Evolutionary conservation across 2,113 vertebrate species (phyloP).

Genomic region (Sorex fumeus): DNA sequence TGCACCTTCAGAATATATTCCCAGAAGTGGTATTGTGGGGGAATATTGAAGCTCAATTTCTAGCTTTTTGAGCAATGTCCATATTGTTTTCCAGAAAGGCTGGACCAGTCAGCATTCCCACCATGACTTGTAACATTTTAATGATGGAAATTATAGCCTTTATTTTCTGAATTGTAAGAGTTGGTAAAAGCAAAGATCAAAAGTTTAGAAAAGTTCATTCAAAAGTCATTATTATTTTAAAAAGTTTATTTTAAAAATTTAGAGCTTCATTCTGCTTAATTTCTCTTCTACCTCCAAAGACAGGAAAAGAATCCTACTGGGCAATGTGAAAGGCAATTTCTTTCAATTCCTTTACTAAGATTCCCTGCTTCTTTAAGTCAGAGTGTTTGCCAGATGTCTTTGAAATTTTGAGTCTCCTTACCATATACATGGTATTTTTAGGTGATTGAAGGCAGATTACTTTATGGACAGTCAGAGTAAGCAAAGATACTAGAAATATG

Average conservation of each 20-base stretch:
- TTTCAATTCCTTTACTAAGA: background rate
- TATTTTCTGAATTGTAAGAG: slow-evolving; percentile 21
- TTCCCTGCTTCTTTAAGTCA: background rate
- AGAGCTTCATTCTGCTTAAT: background rate
- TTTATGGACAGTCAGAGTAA: background rate
- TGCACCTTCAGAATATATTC: too few species aligned
- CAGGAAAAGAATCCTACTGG: background rate
- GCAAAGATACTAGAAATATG: background rate
- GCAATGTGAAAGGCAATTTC: background rate
- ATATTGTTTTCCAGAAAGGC: too few species aligned
- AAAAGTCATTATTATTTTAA: slow-evolving; percentile 55
- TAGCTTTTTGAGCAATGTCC: too few species aligned
- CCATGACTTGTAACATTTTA: too few species aligned
- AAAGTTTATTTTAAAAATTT: slow-evolving; percentile 4
- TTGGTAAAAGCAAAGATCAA: slow-evolving; percentile 19
- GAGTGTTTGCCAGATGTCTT: slow-evolving; percentile 20
- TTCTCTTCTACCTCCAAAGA: background rate
- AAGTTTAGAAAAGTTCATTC: background rate
- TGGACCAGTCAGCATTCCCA: too few species aligned
- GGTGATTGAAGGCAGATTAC: background rate
- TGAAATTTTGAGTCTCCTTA: background rate
- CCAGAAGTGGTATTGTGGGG: too few species aligned
- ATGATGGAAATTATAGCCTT: background rate
- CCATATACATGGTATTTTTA: background rate
- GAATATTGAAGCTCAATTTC: too few species aligned